A percentile compares a stretch with the other conserved stretches of the same genome.
These are phyloP conservation scores for Xenopus tropicalis DNA, from an alignment of 2,113 vertebrate genomes.

Conservation along the genomic window UCB_Xtro_10.0 CM004450.2:5759001-5759500, in stretches of 20 bases:
- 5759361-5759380: no score
- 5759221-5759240: neutral
- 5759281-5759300: no score
- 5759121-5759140: conserved; percentile 68
- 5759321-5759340: neutral
- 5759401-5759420: no score
- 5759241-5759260: neutral
- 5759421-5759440: neutral
- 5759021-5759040: no score
- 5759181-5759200: conserved; percentile 45
- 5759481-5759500: neutral
- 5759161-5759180: conserved; percentile 83
- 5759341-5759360: neutral
- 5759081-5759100: conserved; percentile 83
- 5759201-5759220: neutral
- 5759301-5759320: neutral
- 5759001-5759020: no score
- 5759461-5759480: neutral
- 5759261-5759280: neutral
- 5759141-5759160: conserved; percentile 68
- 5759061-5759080: conserved; percentile 92
- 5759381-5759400: no score
- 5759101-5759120: conserved; percentile 67
- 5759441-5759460: neutral
- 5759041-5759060: conserved; percentile 52